Percentiles rank a stretch among this genome's conserved stretches.
Conservation (phyloP, 2,113 vertebrate species). For the Rhabdomys dilectus region DNA sequence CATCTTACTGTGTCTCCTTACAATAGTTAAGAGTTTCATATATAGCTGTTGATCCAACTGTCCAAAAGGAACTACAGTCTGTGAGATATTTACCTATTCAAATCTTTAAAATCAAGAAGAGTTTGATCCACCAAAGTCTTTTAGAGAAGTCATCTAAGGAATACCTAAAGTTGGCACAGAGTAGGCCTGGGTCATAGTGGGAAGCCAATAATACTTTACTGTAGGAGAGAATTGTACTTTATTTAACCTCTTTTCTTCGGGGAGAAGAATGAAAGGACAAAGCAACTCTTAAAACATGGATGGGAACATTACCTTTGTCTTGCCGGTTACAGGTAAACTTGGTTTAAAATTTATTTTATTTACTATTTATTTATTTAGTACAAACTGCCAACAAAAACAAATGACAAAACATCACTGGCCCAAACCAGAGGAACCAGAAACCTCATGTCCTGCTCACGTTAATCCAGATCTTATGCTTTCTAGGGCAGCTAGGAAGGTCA, state of each 20-base stretch:
- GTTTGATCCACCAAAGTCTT: constrained; percentile 61
- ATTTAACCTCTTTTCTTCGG: constrained; percentile 82
- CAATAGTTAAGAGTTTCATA: constrained; percentile 16
- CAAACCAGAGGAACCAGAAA: background rate
- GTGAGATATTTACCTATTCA: background rate
- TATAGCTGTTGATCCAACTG: background rate
- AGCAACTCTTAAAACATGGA: constrained; percentile 71
- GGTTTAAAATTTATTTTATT: constrained; percentile 3
- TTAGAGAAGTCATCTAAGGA: constrained; percentile 72
- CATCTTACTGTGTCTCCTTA: constrained; percentile 12
- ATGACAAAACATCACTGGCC: background rate
- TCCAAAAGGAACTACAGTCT: constrained; percentile 39
- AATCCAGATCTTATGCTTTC: background rate
- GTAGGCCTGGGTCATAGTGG: constrained; percentile 64
- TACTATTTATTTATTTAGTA: background rate
- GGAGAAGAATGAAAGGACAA: constrained; percentile 78
- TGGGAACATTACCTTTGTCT: constrained; percentile 65
- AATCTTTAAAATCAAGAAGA: constrained; percentile 51
- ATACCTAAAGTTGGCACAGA: constrained; percentile 67
- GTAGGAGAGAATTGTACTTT: constrained; percentile 75
- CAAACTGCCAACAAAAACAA: background rate
- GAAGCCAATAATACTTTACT: constrained; percentile 80
- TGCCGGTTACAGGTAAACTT: constrained; percentile 18
- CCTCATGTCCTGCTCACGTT: background rate
- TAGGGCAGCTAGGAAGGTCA: background rate